Percentiles rank a stretch among this genome's conserved stretches.
Evolutionary conservation across 1,140 invertebrate genomes (phyloP).

Genomic region (Oppia nitens): DNA sequence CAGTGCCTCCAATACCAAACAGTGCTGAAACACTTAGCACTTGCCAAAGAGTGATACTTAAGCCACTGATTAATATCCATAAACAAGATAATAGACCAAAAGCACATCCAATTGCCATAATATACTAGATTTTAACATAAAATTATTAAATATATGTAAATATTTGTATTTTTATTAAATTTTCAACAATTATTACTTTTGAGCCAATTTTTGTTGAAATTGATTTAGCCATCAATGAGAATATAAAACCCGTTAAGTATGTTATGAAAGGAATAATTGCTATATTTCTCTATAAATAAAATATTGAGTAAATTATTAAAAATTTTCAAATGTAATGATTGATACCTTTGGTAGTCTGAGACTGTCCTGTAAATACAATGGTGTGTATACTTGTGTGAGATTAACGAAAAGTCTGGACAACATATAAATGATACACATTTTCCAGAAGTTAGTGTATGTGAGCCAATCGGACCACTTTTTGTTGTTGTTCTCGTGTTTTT

Average conservation of each 20-base stretch:
- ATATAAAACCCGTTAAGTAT: conserved; percentile 63
- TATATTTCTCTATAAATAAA: conserved; percentile 40
- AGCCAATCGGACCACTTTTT: conserved; percentile 35
- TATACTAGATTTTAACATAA: conserved; percentile 30
- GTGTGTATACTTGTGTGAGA: conserved; percentile 73
- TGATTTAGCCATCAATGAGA: conserved; percentile 47
- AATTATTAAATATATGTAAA: too few relatives aligned
- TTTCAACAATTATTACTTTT: conserved; percentile 38
- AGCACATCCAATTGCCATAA: conserved; percentile 47
- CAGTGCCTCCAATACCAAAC: conserved; percentile 60
- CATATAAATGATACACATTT: conserved; percentile 74
- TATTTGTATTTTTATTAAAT: too few relatives aligned
- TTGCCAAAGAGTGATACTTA: conserved; percentile 39
- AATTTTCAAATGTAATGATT: neutral
- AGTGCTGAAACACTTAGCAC: conserved; percentile 55
- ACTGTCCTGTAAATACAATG: conserved; percentile 69
- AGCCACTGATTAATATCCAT: conserved; percentile 48
- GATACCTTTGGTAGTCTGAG: conserved; percentile 46
- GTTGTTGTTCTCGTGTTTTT: neutral
- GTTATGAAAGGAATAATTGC: conserved; percentile 72
- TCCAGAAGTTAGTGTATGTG: conserved; percentile 39
- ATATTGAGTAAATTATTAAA: conserved; percentile 3
- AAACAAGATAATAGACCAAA: conserved; percentile 44
- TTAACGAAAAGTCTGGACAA: conserved; percentile 71
- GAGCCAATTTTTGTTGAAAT: conserved; percentile 48